These are phyloP conservation scores for Etheostoma spectabile DNA, from an alignment of 2,113 vertebrate species.

Conservation along the genomic window DNA sequence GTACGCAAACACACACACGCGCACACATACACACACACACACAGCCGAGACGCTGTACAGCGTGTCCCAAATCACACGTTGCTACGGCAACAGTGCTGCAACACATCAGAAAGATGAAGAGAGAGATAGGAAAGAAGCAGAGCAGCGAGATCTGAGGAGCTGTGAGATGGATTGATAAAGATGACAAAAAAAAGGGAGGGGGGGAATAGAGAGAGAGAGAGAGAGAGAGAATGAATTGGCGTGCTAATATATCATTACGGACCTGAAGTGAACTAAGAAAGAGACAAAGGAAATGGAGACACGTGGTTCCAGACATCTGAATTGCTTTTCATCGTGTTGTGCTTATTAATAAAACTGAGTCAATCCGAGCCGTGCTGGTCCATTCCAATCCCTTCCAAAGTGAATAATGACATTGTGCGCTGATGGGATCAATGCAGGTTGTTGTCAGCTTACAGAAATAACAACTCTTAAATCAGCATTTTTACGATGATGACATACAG, in stretches of 20 bases:
- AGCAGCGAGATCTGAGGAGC: constrained; percentile 47
- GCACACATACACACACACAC: constrained; percentile 15
- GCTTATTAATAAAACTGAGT: background rate
- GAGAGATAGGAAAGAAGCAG: constrained; percentile 34
- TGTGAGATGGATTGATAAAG: constrained; percentile 47
- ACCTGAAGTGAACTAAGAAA: background rate
- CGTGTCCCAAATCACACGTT: constrained; percentile 78
- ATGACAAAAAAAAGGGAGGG: background rate
- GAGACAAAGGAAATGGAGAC: background rate
- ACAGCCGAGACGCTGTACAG: constrained; percentile 52
- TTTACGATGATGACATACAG: no score
- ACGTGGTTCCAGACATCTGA: background rate
- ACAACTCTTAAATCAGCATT: background rate
- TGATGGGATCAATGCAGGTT: background rate
- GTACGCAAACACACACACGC: background rate
- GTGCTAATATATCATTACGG: background rate
- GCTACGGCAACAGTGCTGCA: constrained; percentile 75
- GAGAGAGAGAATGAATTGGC: background rate
- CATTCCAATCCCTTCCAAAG: background rate
- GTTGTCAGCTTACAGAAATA: background rate
- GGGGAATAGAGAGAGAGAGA: background rate
- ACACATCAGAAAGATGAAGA: constrained; percentile 66
- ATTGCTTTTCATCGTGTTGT: background rate
- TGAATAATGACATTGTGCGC: no score
- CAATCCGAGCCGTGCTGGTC: background rate